Base-by-base conservation (phyloP, 2,888 invertebrate genomes). In the Drosophila pseudotalamancana region DNA sequence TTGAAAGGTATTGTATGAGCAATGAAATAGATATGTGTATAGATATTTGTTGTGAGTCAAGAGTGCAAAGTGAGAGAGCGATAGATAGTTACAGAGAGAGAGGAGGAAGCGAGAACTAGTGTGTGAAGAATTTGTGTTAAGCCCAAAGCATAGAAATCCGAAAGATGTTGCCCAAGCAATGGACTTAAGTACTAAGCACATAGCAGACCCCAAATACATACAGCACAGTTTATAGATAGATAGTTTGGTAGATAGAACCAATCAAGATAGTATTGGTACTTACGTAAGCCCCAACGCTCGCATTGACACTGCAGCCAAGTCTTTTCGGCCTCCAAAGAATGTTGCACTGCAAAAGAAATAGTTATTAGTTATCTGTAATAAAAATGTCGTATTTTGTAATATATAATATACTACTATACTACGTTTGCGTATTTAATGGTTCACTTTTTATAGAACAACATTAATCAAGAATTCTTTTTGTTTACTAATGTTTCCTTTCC, bases 221-320 rank as follows among this genome's bases (percentile, higher is more conserved):
- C 31, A 39, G 39, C 39, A 32, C 54, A 45, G 42, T 53, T 39
- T 21, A 54, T 16, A 29, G 65, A 37, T 40, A 27, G 42, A 40
- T 18, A 27, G n/a, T n/a, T n/a, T n/a, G n/a, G 16, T 9, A 53
- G 29, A 42, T 64, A 42, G 39, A 35, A 3, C 32, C 34, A 14
- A 21, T 16, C 18, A 19, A 21, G 9, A 53, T 29, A 19, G 14
- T 12, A 23, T 16, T 12, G 51, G 50, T 77, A 91, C 91, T 91
- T 86, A 91, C 91, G 91, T 88, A 91, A 86, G 81, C 96, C 96
- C 97, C 96, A 97, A 87, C 96, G 95, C 91, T 97, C 96, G 91
- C 96, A 96, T 92, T 97, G 97, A 90, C 95, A 96, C 91, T 96
- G 96, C 85, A 97, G 92, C 97, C 97, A 97, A 75, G 96, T 96